These are phyloP conservation scores for Cryptoleucopteryx plumbea DNA, from an alignment of 2,113 vertebrate genomes.

Conservation along the genomic window DNA sequence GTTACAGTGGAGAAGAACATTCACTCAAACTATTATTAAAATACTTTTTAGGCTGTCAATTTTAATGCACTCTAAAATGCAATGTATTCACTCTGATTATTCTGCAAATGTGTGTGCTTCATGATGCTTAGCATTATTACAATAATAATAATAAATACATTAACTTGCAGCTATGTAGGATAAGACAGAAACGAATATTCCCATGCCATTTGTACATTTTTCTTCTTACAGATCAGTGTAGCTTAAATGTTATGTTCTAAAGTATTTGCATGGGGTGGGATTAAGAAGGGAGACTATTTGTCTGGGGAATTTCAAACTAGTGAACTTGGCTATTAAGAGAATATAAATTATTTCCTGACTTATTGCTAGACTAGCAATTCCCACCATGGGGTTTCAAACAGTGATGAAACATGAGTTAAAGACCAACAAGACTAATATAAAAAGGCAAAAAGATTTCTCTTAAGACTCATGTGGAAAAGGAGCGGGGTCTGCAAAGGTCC, in stretches of 20 bases:
- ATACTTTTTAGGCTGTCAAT: not conserved
- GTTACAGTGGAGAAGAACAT: not conserved
- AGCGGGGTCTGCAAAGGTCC: not conserved
- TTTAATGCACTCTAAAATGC: not conserved
- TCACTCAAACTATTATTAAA: not conserved
- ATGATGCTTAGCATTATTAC: not conserved
- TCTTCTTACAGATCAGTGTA: not conserved
- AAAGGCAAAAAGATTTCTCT: not conserved
- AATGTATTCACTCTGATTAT: not conserved
- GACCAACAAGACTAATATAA: not conserved
- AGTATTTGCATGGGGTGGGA: not conserved
- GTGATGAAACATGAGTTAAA: not conserved
- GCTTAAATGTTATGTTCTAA: not conserved
- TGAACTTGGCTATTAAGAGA: not conserved
- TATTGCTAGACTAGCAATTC: not conserved
- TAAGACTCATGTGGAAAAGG: not conserved
- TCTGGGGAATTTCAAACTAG: slow-evolving; percentile 26
- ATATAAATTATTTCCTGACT: slow-evolving; percentile 20
- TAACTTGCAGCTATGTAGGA: not conserved
- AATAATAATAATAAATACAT: not conserved
- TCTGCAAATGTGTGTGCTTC: not conserved
- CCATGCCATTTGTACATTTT: slow-evolving; percentile 2
- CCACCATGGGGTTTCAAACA: not conserved
- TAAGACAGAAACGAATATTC: not conserved
- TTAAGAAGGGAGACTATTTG: slow-evolving; percentile 13